Conservation (phyloP, 2,888 invertebrate species). For the Drosophila kanekoi region DNA sequence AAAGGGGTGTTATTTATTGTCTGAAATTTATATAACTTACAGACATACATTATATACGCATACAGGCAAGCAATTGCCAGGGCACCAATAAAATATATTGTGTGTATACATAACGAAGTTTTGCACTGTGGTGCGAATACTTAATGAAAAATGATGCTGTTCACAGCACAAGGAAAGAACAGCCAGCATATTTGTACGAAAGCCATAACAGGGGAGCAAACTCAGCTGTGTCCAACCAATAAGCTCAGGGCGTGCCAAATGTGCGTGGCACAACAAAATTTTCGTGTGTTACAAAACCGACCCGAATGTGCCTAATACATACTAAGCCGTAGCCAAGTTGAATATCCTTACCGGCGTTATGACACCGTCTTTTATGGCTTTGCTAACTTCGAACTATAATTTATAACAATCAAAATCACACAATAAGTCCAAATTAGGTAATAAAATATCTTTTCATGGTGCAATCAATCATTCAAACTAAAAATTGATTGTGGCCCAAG, state of each 20-base stretch:
- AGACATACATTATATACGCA: slow-evolving; percentile 14
- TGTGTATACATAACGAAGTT: slow-evolving; percentile 42
- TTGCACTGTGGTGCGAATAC: slow-evolving; percentile 64
- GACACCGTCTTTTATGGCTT: background rate
- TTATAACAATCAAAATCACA: slow-evolving; percentile 5
- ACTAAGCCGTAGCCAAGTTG: slow-evolving; percentile 35
- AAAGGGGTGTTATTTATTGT: slow-evolving; percentile 57
- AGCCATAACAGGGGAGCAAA: slow-evolving; percentile 21
- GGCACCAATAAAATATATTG: slow-evolving; percentile 60
- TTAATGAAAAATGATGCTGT: slow-evolving; percentile 68
- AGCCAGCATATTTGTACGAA: background rate
- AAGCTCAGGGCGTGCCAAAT: slow-evolving; percentile 48
- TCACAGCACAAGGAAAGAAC: slow-evolving; percentile 11
- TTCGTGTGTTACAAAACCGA: slow-evolving; percentile 43
- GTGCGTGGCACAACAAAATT: slow-evolving; percentile 37
- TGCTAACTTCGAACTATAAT: background rate
- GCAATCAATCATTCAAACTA: slow-evolving; percentile 2
- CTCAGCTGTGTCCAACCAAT: slow-evolving; percentile 63
- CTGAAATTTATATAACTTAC: slow-evolving; percentile 56
- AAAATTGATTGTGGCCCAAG: background rate
- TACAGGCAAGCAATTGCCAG: slow-evolving; percentile 48
- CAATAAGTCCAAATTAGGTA: background rate
- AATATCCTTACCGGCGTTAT: slow-evolving; percentile 37
- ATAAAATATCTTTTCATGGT: slow-evolving; percentile 1
- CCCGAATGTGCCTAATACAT: slow-evolving; percentile 19